Conservation (phyloP, 2,113 vertebrate species). For the Cyanoliseus patagonus region DNA sequence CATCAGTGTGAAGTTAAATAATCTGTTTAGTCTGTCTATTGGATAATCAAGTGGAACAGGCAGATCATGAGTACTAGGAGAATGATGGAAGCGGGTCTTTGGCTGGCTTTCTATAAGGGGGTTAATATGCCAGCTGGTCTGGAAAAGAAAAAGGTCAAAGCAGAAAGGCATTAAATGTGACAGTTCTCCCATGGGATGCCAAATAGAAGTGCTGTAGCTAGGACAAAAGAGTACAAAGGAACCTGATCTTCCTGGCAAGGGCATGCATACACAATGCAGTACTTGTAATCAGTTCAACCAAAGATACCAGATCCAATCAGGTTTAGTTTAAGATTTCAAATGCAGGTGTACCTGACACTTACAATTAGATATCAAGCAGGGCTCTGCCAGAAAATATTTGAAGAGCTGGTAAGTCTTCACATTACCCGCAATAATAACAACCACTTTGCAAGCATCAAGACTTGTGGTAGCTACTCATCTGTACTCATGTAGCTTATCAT, state of each 20-base stretch:
- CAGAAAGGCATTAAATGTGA: not conserved
- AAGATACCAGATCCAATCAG: not conserved
- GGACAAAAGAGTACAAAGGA: not conserved
- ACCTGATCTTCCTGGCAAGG: not conserved
- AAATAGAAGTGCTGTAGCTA: not conserved
- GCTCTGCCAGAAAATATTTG: not conserved
- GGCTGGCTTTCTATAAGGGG: not conserved
- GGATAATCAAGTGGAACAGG: not conserved
- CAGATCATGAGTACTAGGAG: not conserved
- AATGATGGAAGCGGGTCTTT: not conserved
- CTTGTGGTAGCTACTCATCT: not conserved
- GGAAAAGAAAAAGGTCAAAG: not conserved
- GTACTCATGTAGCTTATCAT: not conserved
- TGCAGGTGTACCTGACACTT: not conserved
- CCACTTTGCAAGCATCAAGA: not conserved
- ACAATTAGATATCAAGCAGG: not conserved
- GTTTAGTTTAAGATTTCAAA: not conserved
- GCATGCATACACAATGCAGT: not conserved
- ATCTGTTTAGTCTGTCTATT: not conserved
- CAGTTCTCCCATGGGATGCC: not conserved
- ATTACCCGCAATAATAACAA: not conserved
- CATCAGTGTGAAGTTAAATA: not conserved
- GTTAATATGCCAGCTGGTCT: not conserved
- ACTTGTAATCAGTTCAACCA: not conserved
- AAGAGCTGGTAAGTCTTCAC: not conserved